Base-by-base conservation (phyloP, 2,113 vertebrate species). In the Carollia perspicillata region DNA sequence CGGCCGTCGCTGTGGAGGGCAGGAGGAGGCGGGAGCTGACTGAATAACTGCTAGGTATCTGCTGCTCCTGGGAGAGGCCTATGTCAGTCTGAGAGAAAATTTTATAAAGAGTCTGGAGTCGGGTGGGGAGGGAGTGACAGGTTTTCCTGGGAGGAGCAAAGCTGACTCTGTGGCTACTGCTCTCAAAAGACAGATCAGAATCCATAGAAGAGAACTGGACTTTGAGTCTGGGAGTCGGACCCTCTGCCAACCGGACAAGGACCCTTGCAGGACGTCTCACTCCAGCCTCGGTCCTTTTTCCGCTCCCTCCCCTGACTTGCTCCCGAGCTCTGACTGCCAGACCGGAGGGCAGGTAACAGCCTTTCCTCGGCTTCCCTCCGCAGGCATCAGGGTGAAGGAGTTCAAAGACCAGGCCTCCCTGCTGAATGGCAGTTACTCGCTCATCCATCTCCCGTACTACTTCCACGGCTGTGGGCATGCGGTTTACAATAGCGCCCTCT, bases 391-490 rank as follows among this genome's bases (percentile, higher is more conserved):
- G 68, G 44, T 99, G 85, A 99, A 99, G 97, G 99, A 99, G 97
- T 99, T 99, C 85, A 97, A 98, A 72, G 99, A 99, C 98, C 97
- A 98, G 2, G 97, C 97, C 17, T 98, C 99, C 0, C 98, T 99
- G 95, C 98, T 99, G 96, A 99, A 98, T 37, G 96, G 97, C 98
- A 99, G 97, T 93, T 98, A 98, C 91, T 97, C 98, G 9, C 89
- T 69, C 49, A 98, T 99, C 55, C 99, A 99, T 6, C 98, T 99
- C 17, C 98, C 97, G 0, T 99, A 99, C 58, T 98, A 99, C 86
- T 99, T 99, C 95, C 98, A 99, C 0, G 99, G 99, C 89, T 99
- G 99, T 1, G 99, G 99, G 8, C 99, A 99, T 37, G 89, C 98
- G 0, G 98, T 99, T 30, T 98, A 99, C 93, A 99, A 99, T 17